Evolutionary conservation across 1,140 invertebrate species (phyloP), one percentile per base, ranked within the genome.

Genomic region (Dinoponera quadriceps): DNA sequence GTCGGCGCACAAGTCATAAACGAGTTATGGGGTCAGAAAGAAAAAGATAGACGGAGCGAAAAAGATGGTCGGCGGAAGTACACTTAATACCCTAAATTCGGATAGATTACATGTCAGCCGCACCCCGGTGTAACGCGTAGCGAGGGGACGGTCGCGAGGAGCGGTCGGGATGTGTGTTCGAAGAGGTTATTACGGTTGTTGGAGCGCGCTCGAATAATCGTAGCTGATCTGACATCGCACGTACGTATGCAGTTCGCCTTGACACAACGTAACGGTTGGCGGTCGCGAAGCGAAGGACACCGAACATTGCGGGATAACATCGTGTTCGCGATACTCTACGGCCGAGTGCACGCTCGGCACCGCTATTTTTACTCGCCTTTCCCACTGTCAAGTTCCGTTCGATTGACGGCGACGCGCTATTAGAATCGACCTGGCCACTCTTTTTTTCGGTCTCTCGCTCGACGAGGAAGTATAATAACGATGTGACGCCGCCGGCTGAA

Each of bases 231-330:
- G 82, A 84, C 74, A 80, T 87, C 83, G 51, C 68, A 68, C 66
- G 77, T 84, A 88, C 74, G 65, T 85, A 88, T 74, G 84, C 73
- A 84, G 83, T 83, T 90, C 49, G 86, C 89, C 89, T 90, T 90
- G 89, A 90, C 89, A 90, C 65, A 84, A 49, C 75, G 77, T 73
- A 88, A 86, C 85, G 83, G 2, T 33, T 33, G 33, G 82, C 86
- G 81, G 85, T 90, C 72, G 89, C 80, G 71, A 84, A 87, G 87
- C 89, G 90, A 90, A 89, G 89, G 90, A 63, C 85, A 78, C 49
- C 75, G 62, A 57, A 44, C 83, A 69, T 88, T 57, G 75, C 84
- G 87, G 88, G 87, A 89, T 89, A 89, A 89, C 88, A 89, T 89
- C 88, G 85, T 73, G n/a, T n/a, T 68, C 83, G 57, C 72, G 77